These are phyloP conservation scores for Nowickia ferox DNA, from an alignment of 2,888 invertebrate species.

Conservation along the genomic window DNA sequence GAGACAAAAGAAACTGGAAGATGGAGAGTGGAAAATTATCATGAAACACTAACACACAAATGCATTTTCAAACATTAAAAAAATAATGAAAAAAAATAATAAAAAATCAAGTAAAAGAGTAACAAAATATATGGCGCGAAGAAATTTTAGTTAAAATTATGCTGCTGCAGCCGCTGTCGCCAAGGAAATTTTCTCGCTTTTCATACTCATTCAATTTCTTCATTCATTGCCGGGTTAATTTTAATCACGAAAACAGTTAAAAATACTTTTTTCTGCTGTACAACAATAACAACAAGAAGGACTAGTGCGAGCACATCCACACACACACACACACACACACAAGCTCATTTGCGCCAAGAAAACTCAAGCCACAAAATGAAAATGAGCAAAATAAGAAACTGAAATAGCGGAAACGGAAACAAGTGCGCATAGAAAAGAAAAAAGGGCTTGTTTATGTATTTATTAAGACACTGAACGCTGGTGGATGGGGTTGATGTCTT, in stretches of 20 bases:
- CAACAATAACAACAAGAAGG: conserved; percentile 14
- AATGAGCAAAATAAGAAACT: conserved; percentile 54
- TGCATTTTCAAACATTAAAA: conserved; percentile 34
- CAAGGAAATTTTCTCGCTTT: conserved; percentile 27
- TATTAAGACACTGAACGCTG: conserved; percentile 23
- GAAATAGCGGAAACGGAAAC: conserved; percentile 71
- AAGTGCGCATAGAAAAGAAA: conserved; percentile 49
- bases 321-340: conserved; percentile 9
- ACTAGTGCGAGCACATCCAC: conserved; percentile 4
- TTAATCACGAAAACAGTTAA: conserved; percentile 71
- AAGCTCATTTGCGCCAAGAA: conserved; percentile 51
- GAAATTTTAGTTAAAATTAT: conserved; percentile 48
- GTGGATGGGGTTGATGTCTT: not conserved
- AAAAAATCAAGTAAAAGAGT: conserved; percentile 50
- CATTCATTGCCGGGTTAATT: conserved; percentile 67
- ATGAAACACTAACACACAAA: conserved; percentile 34
- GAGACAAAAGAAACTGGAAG: conserved; percentile 60
- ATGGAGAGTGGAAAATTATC: conserved; percentile 41
- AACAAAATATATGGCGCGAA: conserved; percentile 67
- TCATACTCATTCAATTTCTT: conserved; percentile 42
- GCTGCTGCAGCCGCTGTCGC: conserved; percentile 8
- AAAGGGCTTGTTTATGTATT: conserved; percentile 50
- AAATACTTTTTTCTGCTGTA: conserved; percentile 24
- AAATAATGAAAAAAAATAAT: conserved; percentile 25
- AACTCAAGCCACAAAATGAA: conserved; percentile 57